A percentile compares a stretch with the other conserved stretches of the same genome.
These are phyloP conservation scores for Microcebus griseorufus DNA, from an alignment of 2,113 vertebrate genomes.

Conservation along the genomic window DNA sequence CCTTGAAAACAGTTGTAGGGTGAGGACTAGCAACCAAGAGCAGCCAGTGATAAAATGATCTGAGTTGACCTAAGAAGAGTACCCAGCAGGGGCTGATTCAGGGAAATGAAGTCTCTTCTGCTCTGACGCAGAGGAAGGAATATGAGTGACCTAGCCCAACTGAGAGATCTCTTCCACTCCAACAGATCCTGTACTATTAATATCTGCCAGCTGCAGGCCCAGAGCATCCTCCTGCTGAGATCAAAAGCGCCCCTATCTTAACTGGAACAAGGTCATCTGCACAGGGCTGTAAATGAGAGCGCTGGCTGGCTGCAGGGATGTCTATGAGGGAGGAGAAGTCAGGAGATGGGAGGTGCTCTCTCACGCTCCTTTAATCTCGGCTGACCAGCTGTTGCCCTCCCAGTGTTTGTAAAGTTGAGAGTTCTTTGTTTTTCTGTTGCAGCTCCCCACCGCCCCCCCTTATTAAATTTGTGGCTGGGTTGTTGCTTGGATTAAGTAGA, in stretches of 20 bases:
- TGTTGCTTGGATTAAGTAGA: slow-evolving; percentile 52
- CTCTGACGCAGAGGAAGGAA: slow-evolving; percentile 40
- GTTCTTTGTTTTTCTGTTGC: slow-evolving; percentile 79
- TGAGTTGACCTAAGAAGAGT: slow-evolving; percentile 50
- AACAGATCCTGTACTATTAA: slow-evolving; percentile 68
- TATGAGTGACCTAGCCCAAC: slow-evolving; percentile 52
- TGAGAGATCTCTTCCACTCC: slow-evolving; percentile 64
- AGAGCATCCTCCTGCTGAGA: slow-evolving; percentile 73
- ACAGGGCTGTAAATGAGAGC: slow-evolving; percentile 67
- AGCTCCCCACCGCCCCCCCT: background rate
- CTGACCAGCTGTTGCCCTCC: slow-evolving; percentile 79
- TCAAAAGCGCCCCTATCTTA: slow-evolving; percentile 79
- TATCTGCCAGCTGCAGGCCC: slow-evolving; percentile 80
- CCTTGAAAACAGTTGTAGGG: slow-evolving; percentile 42
- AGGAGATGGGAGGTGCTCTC: slow-evolving; percentile 66
- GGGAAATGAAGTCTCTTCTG: slow-evolving; percentile 68
- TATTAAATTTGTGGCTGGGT: slow-evolving; percentile 26
- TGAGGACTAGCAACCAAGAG: slow-evolving; percentile 46
- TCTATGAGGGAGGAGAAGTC: slow-evolving; percentile 59
- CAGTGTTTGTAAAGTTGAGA: slow-evolving; percentile 80
- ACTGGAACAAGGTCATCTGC: slow-evolving; percentile 72
- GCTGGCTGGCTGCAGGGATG: slow-evolving; percentile 35
- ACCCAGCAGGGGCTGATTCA: slow-evolving; percentile 63
- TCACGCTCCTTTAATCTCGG: slow-evolving; percentile 78
- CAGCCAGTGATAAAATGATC: slow-evolving; percentile 58